Evolutionary conservation across 35 echinoderm and acorn worm species (phyloP), one percentile per base, ranked within the genome.

Genomic region (Lytechinus variegatus): DNA sequence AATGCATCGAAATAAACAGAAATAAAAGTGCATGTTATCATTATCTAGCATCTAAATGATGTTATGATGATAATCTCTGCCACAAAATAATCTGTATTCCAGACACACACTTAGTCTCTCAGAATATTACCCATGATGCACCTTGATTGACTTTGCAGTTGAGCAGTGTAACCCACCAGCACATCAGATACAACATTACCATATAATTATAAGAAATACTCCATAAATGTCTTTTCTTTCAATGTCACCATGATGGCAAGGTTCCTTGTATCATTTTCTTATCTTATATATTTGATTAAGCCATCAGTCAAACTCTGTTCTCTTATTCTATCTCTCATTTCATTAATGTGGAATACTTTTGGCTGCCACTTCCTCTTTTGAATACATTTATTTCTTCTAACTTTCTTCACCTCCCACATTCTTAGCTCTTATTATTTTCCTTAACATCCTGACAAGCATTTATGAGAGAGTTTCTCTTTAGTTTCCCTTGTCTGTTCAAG

Each of bases 61-160:
- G 54, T 55, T 93, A 12, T 93, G 52, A 57, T 93, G 92, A 93
- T 93, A 14, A 93, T 55, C 27, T 93, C n/a, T 13, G 57, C 55
- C 54, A 93, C 54, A 93, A 93, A 55, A 11, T 93, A 93, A 93
- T 93, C 92, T 57, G 53, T 93, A 93, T 93, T 93, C 92, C 92
- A 93, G 92, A 55, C 53, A 55, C 2, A 44, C 55, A 27, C 53
- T 93, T 53, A 93, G 92, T 93, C 92, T 93, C 92, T 55, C 8
- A 93, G 52, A 93, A 53, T 53, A 27, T 93, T 27, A 33, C 52
- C 92, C 53, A 57, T 55, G 54, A 93, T 57, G 27, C 92, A 55
- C 12, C 9, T 44, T 93, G 92, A 93, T 93, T 93, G 92, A 93
- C 55, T 55, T n/a, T 5, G 54, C 92, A 93, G 92, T 57, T 57